A percentile compares a stretch with the other conserved stretches of the same genome.
Evolutionary conservation across 1,140 invertebrate genomes (phyloP).

Genomic region (Caenorhabditis tropicalis): DNA sequence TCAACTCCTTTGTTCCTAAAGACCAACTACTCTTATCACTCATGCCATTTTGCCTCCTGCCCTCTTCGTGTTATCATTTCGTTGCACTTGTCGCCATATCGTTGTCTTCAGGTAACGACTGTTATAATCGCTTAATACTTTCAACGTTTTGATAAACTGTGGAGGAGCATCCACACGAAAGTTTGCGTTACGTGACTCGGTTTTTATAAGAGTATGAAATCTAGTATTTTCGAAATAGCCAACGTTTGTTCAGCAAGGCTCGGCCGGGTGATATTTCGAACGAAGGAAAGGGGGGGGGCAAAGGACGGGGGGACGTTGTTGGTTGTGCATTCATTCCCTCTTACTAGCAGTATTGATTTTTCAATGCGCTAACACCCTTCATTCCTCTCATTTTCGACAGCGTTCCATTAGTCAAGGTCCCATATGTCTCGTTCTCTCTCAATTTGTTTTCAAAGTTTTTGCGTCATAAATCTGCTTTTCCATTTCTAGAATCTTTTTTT

Average conservation of each 20-base stretch:
- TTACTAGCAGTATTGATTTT: conserved; percentile 42
- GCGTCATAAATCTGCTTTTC: neutral
- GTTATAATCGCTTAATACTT: neutral
- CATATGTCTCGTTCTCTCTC: too few species aligned
- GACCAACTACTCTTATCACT: neutral
- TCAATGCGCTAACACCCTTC: neutral
- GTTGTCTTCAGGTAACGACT: neutral
- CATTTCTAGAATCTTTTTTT: neutral
- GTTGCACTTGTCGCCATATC: neutral
- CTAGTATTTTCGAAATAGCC: neutral
- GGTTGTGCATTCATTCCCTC: conserved; percentile 23
- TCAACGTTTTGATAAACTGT: neutral
- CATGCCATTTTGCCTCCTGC: neutral
- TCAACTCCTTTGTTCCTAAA: neutral
- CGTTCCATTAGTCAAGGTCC: too few species aligned
- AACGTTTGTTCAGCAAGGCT: conserved; percentile 24
- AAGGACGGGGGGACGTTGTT: neutral
- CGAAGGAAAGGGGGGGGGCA: neutral
- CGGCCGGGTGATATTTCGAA: neutral
- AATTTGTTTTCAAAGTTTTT: neutral
- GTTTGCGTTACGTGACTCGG: neutral
- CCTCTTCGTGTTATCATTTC: neutral
- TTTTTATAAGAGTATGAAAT: neutral
- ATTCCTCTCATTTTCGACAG: too few species aligned
- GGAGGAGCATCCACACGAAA: neutral